phyloP scores from a whole-genome alignment of 2,888 invertebrate genomes.

The Coelogynopora nodosa region DNA sequence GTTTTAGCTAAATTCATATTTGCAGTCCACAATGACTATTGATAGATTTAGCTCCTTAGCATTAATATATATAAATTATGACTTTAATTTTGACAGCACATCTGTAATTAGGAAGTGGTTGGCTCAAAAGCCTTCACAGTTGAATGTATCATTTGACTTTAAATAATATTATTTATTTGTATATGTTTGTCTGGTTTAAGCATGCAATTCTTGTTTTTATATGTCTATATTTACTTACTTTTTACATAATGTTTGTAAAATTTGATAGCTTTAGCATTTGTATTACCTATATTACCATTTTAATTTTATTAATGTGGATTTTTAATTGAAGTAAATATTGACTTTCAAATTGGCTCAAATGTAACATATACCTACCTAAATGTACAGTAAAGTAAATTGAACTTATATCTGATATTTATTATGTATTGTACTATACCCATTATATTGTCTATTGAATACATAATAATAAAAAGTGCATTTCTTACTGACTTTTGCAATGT shows the following conservation, averaged over 20 bases:
- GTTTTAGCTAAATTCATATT: neutral
- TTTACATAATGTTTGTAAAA: neutral
- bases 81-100: neutral
- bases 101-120: constrained; percentile 23
- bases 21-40: neutral
- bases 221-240: constrained; percentile 22
- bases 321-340: constrained; percentile 3
- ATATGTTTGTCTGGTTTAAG: constrained; percentile 28
- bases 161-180: constrained; percentile 24
- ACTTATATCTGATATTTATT: neutral
- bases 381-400: neutral
- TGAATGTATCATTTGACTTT: constrained; percentile 20
- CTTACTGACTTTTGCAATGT: neutral
- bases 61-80: too few species aligned
- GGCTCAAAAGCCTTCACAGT: neutral
- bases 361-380: neutral
- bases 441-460: neutral
- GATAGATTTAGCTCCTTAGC: neutral
- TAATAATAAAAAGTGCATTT: neutral
- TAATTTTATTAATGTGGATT: neutral
- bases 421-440: neutral
- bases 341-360: neutral
- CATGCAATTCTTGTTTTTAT: constrained; percentile 23
- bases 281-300: neutral
- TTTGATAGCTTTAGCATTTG: neutral